Conservation (phyloP, 2,113 vertebrate species). For the Gasterosteus aculeatus region DNA sequence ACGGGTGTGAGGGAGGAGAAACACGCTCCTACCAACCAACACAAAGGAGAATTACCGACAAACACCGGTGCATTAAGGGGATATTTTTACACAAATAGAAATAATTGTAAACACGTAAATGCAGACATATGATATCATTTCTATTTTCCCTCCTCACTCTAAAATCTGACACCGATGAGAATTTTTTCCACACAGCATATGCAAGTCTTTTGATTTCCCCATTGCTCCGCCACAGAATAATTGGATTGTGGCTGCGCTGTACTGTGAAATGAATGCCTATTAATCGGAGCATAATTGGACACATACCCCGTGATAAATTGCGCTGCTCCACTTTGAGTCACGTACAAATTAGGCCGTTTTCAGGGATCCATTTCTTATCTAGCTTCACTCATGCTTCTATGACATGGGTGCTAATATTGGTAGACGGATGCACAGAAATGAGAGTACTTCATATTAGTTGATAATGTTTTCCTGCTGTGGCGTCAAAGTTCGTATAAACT, state of each 20-base stretch:
- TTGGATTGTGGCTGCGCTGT: constrained; percentile 72
- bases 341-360: constrained; percentile 75
- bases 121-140: constrained; percentile 15
- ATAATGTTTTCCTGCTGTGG: background rate
- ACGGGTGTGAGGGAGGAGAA: constrained; percentile 14
- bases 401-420: constrained; percentile 51
- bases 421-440: constrained; percentile 30
- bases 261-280: constrained; percentile 73
- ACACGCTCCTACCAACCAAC: constrained; percentile 9
- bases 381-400: constrained; percentile 61
- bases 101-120: no score
- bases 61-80: no score
- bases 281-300: constrained; percentile 81
- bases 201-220: constrained; percentile 65
- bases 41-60: background rate
- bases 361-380: constrained; percentile 75
- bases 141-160: constrained; percentile 29
- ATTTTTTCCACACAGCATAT: constrained; percentile 48
- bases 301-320: constrained; percentile 76
- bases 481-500: constrained; percentile 2
- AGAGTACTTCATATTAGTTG: constrained; percentile 24
- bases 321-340: constrained; percentile 74
- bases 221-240: constrained; percentile 65
- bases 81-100: no score
- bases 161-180: constrained; percentile 45